Conservation (phyloP, 2,888 invertebrate species). For the Cheilosia urbana region DNA sequence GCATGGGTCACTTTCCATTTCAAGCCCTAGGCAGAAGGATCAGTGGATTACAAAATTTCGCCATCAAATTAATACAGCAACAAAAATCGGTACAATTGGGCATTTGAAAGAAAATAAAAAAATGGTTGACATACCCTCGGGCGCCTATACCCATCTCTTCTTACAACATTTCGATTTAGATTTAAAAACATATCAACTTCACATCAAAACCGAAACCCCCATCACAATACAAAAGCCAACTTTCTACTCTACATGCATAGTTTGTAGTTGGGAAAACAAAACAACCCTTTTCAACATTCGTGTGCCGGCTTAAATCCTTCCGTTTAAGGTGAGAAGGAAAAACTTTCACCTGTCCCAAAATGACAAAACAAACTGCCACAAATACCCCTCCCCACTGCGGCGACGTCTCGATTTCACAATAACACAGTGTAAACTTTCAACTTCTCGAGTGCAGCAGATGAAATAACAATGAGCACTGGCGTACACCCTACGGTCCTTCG, state of each 20-base stretch:
- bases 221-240: constrained; percentile 23
- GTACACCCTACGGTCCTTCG: constrained; percentile 12
- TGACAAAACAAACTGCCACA: constrained; percentile 68
- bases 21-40: too few species aligned
- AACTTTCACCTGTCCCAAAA: constrained; percentile 65
- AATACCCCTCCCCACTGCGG: background rate
- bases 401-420: constrained; percentile 28
- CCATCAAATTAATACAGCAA: too few species aligned
- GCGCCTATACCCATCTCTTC: too few species aligned
- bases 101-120: too few species aligned
- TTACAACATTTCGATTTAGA: constrained; percentile 9
- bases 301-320: constrained; percentile 53
- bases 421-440: constrained; percentile 62
- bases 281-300: constrained; percentile 21
- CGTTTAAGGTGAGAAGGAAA: constrained; percentile 44
- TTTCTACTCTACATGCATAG: constrained; percentile 5
- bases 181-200: constrained; percentile 12
- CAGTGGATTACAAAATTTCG: too few species aligned
- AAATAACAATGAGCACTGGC: constrained; percentile 71
- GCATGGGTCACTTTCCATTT: too few species aligned
- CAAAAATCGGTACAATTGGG: too few species aligned
- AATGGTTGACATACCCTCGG: too few species aligned
- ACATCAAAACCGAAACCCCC: constrained; percentile 23
- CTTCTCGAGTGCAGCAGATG: constrained; percentile 69
- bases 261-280: background rate